Evolutionary conservation across 2,888 invertebrate species (phyloP).

Genomic region (Parascotia fuliginaria): DNA sequence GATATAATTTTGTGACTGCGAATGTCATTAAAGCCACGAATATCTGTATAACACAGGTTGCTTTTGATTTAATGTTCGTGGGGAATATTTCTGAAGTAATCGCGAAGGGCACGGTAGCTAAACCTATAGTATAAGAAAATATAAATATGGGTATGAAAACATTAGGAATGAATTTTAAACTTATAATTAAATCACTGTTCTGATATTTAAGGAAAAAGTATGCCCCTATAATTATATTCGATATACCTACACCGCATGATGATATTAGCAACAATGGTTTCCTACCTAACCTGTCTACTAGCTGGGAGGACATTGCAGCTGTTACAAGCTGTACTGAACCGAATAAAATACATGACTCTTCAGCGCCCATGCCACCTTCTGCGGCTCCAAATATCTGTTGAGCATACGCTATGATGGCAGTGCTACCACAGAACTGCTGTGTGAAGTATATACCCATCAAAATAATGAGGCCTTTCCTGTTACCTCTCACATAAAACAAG

Average conservation of each 20-base stretch:
- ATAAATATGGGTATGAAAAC: constrained; percentile 86
- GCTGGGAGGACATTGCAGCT: constrained; percentile 83
- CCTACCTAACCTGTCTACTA: constrained; percentile 87
- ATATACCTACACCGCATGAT: constrained; percentile 82
- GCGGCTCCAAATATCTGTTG: constrained; percentile 87
- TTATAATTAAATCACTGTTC: constrained; percentile 72
- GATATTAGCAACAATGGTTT: constrained; percentile 86
- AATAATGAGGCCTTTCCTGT: constrained; percentile 85
- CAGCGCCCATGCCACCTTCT: constrained; percentile 75
- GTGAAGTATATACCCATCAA: constrained; percentile 86
- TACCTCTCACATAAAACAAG: constrained; percentile 75
- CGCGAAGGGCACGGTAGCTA: constrained; percentile 87
- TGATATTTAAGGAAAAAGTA: constrained; percentile 84
- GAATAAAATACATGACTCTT: constrained; percentile 82
- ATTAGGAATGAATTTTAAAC: constrained; percentile 84
- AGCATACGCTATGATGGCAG: constrained; percentile 85
- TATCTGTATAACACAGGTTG: constrained; percentile 87
- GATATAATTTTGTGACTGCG: constrained; percentile 85
- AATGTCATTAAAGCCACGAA: constrained; percentile 86
- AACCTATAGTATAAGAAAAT: constrained; percentile 87
- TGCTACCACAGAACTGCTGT: constrained; percentile 87
- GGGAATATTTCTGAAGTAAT: constrained; percentile 88
- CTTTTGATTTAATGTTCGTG: constrained; percentile 87
- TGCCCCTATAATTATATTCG: constrained; percentile 82
- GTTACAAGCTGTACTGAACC: constrained; percentile 84